Evolutionary conservation across 2,888 invertebrate species (phyloP), one percentile per base, ranked within the genome.

Genomic region (Halictus ligatus): DNA sequence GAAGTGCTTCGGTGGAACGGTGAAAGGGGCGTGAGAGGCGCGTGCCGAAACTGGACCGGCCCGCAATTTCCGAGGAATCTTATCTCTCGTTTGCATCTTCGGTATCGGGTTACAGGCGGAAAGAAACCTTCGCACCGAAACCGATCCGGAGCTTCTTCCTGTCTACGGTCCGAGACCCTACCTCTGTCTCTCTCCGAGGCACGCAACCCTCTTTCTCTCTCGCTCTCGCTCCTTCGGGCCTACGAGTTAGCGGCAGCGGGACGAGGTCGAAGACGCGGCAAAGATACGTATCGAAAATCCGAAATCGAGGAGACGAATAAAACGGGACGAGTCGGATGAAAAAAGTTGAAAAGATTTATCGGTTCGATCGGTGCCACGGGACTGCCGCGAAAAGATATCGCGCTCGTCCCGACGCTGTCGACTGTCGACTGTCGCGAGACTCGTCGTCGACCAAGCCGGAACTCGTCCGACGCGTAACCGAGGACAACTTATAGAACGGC

Each of bases 11-110:
- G 69, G 35, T 6, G 50, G 25, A 54, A 74, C 21, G 74, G 25
- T 21, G 67, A 73, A 82, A 74, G 54, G 73, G 64, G 40, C 40
- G 46, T 40, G 46, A 77, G 83, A 89, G 94, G 92, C 94, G 92
- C 94, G 94, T 93, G 94, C 94, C 94, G 92, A 93, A 94, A 93
- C 91, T 92, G 91, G 91, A 91, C 91, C 88, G 88, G 84, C 71
- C 85, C 29, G 82, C 87, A 88, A 89, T 87, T 90, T 86, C 81
- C 87, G 85, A 87, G 86, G 78, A 87, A 89, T 89, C 89, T 92
- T 93, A 93, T 93, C 93, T 93, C 86, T 77, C 90, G 93, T 93
- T 93, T 92, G 93, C 92, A 93, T 93, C 93, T 92, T 86, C 81
- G 90, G 92, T 92, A 90, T 93, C 93, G 89, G 90, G 91, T 93